Conservation (phyloP, 2,888 invertebrate species). For the Stramonita haemastoma region DNA sequence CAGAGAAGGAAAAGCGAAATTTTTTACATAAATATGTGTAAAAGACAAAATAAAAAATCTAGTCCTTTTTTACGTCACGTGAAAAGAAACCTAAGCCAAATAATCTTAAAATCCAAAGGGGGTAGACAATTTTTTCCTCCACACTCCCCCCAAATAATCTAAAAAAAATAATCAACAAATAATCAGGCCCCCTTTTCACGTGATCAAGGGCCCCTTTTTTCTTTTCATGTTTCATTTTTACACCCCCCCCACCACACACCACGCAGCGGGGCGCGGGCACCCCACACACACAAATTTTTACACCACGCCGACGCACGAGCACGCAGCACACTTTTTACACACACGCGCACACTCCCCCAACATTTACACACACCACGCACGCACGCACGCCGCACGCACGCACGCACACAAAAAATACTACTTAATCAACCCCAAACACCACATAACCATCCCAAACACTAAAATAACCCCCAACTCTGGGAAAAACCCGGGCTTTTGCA, state of each 20-base stretch:
- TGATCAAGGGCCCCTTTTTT: neutral
- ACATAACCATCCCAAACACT: neutral
- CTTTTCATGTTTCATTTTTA: neutral
- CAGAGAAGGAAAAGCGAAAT: too few relatives aligned
- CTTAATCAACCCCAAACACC: neutral
- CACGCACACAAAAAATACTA: constrained; percentile 7
- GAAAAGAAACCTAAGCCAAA: too few relatives aligned
- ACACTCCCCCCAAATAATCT: too few relatives aligned
- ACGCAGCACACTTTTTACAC: neutral
- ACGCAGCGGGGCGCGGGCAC: too few relatives aligned
- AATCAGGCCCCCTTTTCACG: neutral
- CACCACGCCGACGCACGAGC: neutral
- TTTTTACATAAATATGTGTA: too few relatives aligned
- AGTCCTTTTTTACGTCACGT: too few relatives aligned
- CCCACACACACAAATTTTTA: neutral
- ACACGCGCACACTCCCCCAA: neutral
- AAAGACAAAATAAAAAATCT: too few relatives aligned
- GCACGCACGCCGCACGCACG: constrained; percentile 19
- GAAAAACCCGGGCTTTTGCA: too few relatives aligned
- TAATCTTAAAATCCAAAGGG: too few relatives aligned
- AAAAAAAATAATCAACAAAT: too few relatives aligned
- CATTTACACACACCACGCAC: neutral
- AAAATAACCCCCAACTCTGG: too few relatives aligned
- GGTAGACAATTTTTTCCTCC: too few relatives aligned
- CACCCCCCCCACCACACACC: neutral